A percentile compares a stretch with the other conserved stretches of the same genome.
phyloP scores from a whole-genome alignment of 2,113 vertebrate genomes.

The Balaenoptera acutorostrata region DNA sequence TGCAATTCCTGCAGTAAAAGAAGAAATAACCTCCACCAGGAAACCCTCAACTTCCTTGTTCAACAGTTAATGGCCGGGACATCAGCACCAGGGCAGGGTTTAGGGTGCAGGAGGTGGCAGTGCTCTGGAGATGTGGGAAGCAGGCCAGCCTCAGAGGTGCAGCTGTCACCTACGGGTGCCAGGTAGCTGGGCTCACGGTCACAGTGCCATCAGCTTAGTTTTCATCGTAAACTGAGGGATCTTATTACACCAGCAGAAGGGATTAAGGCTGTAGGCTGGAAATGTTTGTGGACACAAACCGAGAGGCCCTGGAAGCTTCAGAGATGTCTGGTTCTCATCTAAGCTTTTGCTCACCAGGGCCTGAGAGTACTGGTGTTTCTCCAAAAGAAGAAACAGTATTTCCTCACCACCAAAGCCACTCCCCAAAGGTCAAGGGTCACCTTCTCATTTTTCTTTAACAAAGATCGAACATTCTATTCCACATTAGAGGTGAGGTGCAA shows the following conservation, averaged over 20 bases:
- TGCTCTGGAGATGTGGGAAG: not conserved
- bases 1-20: not conserved
- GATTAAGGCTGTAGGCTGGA: constrained; percentile 35
- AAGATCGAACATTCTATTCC: not conserved
- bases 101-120: not conserved
- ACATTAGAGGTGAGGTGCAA: not conserved
- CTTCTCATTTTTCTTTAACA: not conserved
- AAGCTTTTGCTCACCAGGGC: not conserved
- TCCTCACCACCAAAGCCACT: not conserved
- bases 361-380: not conserved
- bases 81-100: not conserved
- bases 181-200: not conserved
- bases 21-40: not conserved
- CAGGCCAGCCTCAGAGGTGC: constrained; percentile 43
- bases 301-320: not conserved
- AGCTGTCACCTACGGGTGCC: constrained; percentile 14
- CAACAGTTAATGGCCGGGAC: not conserved
- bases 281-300: not conserved
- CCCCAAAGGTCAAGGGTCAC: not conserved
- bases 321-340: constrained; percentile 17
- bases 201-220: constrained; percentile 29
- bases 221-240: constrained; percentile 17
- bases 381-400: not conserved
- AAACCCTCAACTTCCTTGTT: not conserved
- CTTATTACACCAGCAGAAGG: not conserved